These are phyloP conservation scores for Netelia virgata DNA, from an alignment of 2,888 invertebrate genomes.

Conservation along the genomic window DNA sequence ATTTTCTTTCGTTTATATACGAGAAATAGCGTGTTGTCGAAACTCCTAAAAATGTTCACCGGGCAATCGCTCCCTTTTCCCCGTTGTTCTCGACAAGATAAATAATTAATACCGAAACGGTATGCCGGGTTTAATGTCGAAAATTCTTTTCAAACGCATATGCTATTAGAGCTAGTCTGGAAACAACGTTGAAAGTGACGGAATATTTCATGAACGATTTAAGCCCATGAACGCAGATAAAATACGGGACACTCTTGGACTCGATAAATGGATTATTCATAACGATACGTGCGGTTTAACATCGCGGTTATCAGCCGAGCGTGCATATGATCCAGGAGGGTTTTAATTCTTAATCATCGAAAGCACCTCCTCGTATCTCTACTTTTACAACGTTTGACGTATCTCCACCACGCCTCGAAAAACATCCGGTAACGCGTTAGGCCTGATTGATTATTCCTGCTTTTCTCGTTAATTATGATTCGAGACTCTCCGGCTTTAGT, in stretches of 20 bases:
- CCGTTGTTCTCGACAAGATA: conserved; percentile 1
- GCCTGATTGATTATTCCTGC: not conserved
- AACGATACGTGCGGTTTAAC: not conserved
- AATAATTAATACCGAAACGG: conserved; percentile 11
- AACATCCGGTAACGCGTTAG: not conserved
- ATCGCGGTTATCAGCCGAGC: not conserved
- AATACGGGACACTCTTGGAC: not conserved
- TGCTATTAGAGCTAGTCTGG: conserved; percentile 1
- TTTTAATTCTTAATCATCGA: not conserved
- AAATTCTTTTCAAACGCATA: conserved; percentile 18
- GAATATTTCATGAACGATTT: conserved; percentile 12
- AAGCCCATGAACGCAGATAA: not conserved
- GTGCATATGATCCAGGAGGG: not conserved
- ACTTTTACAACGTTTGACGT: not conserved
- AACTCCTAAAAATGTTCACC: not conserved
- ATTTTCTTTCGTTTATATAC: not conserved
- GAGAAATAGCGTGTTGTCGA: not conserved
- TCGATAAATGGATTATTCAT: conserved; percentile 2
- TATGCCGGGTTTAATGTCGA: conserved; percentile 17
- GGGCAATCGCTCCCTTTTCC: not conserved
- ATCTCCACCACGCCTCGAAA: not conserved
- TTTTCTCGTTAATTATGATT: conserved; percentile 43
- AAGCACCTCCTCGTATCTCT: not conserved
- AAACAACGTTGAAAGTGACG: conserved; percentile 22
- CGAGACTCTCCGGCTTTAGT: not conserved